Conservation (phyloP, 2,113 vertebrate species). For the Rhagologus leucostigma region DNA sequence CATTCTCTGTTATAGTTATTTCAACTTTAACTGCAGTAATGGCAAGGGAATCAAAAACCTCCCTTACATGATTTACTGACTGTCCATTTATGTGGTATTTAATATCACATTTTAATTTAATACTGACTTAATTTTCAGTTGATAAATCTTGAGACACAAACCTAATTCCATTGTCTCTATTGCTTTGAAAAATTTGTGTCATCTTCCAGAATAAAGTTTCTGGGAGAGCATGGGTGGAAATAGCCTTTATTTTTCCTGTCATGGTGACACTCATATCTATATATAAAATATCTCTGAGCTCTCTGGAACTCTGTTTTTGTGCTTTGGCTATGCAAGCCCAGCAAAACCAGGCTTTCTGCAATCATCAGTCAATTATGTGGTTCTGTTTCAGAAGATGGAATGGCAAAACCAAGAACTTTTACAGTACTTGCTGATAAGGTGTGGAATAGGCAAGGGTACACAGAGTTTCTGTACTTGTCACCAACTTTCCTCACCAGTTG, state of each 20-base stretch:
- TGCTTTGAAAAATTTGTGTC: neutral
- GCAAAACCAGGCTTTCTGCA: neutral
- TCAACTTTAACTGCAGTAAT: neutral
- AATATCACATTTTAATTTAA: neutral
- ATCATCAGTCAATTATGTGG: neutral
- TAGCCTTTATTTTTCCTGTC: neutral
- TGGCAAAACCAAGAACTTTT: neutral
- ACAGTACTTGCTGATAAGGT: neutral
- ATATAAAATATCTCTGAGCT: neutral
- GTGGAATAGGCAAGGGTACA: neutral
- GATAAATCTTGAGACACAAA: neutral
- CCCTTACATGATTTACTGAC: neutral
- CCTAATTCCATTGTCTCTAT: neutral
- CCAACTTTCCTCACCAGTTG: neutral
- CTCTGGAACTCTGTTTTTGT: neutral
- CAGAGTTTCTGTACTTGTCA: neutral
- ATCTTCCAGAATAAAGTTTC: neutral
- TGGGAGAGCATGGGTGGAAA: neutral
- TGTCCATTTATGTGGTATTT: neutral
- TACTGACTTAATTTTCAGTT: neutral
- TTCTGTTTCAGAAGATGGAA: neutral
- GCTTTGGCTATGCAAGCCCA: neutral
- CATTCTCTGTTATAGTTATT: neutral
- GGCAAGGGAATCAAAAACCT: neutral
- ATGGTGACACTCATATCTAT: neutral